Conservation (phyloP, 2,797 vertebrate species). For the Labeo calbasu region DNA sequence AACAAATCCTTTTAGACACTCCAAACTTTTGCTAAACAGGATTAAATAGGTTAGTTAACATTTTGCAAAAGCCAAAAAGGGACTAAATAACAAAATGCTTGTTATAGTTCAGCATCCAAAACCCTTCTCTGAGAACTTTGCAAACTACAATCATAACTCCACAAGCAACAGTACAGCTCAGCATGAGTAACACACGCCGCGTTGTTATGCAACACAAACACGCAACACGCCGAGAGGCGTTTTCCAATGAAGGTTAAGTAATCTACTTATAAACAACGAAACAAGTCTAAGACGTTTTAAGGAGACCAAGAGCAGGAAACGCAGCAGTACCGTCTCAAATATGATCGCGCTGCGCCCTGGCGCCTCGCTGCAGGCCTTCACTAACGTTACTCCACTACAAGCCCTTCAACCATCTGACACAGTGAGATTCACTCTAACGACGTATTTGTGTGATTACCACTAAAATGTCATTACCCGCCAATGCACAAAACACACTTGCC, state of each 20-base stretch:
- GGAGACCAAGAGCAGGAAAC: not conserved
- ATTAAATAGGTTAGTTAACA: not conserved
- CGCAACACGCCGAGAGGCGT: not conserved
- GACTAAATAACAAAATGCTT: not conserved
- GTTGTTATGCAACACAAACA: constrained; percentile 3
- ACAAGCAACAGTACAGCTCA: not conserved
- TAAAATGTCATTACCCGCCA: not conserved
- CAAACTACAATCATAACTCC: not conserved
- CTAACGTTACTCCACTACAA: not conserved
- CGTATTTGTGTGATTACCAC: not conserved
- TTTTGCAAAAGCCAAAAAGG: not conserved
- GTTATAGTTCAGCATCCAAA: not conserved
- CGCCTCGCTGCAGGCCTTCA: constrained; percentile 34
- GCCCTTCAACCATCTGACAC: not conserved
- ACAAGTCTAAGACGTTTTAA: not conserved
- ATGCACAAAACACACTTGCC: not conserved
- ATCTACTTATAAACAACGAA: not conserved
- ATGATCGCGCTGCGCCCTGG: not conserved
- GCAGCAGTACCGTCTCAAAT: not conserved
- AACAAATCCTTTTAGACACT: not conserved
- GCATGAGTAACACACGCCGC: not conserved
- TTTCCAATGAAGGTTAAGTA: not conserved
- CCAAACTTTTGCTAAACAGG: not conserved
- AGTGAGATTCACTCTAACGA: not conserved
- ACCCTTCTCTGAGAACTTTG: not conserved